Conservation (phyloP, 2,888 invertebrate species). For the Drosophila atroscutellata region DNA sequence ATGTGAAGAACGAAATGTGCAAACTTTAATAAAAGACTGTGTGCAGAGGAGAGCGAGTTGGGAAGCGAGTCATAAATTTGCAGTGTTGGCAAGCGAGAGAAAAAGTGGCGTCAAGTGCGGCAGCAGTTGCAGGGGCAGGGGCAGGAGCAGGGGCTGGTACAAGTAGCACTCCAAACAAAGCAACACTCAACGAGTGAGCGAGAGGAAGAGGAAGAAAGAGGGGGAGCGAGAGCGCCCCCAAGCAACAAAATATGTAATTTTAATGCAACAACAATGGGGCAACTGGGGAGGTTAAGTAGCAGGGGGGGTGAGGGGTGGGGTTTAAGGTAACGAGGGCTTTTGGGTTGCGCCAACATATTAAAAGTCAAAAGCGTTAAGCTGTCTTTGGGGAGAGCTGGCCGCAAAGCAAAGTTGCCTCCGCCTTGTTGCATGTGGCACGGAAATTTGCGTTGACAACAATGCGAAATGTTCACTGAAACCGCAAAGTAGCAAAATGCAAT, state of each 20-base stretch:
- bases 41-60: slow-evolving; percentile 5
- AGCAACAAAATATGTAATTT: slow-evolving; percentile 63
- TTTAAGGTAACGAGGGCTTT: slow-evolving; percentile 57
- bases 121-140: background rate
- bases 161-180: slow-evolving; percentile 78
- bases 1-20: slow-evolving; percentile 69
- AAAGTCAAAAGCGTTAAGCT: slow-evolving; percentile 75
- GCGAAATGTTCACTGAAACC: slow-evolving; percentile 62
- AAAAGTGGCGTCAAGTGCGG: background rate
- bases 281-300: background rate
- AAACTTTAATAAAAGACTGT: slow-evolving; percentile 75
- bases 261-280: slow-evolving; percentile 62
- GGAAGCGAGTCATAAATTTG: slow-evolving; percentile 64
- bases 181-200: slow-evolving; percentile 68
- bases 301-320: background rate
- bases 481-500: slow-evolving; percentile 55
- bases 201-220: background rate
- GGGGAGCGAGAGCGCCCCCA: slow-evolving; percentile 9
- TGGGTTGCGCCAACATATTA: slow-evolving; percentile 70
- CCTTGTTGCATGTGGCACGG: slow-evolving; percentile 69
- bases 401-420: slow-evolving; percentile 40
- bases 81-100: slow-evolving; percentile 41
- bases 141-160: slow-evolving; percentile 16
- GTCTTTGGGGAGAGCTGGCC: slow-evolving; percentile 4
- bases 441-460: slow-evolving; percentile 73